Evolutionary conservation across 2,888 invertebrate species (phyloP).

Genomic region (Glyphotaelius pellucidus): DNA sequence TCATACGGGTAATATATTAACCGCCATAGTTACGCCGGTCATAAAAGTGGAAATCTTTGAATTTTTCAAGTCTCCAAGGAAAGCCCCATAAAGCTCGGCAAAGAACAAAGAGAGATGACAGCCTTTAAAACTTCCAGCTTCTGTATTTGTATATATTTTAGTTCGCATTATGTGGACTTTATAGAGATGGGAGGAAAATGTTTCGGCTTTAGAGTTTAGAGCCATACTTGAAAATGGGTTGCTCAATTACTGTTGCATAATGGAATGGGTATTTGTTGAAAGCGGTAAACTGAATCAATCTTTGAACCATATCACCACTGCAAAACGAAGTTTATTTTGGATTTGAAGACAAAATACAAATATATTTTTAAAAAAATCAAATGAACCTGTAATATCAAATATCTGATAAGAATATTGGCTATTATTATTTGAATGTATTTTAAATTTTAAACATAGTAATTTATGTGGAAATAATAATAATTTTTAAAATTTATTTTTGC

Average conservation of each 20-base stretch:
- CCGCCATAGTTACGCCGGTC: background rate
- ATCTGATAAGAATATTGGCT: no score
- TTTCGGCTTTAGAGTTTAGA: background rate
- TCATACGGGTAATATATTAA: constrained; percentile 26
- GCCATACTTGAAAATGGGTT: background rate
- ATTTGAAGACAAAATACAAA: no score
- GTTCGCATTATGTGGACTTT: background rate
- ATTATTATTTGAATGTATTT: no score
- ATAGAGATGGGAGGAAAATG: background rate
- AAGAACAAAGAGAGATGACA: constrained; percentile 11
- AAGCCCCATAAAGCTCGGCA: constrained; percentile 8
- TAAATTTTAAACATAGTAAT: no score
- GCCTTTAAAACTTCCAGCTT: constrained; percentile 21
- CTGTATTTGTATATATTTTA: constrained; percentile 10
- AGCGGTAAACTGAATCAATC: background rate
- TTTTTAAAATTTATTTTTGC: no score
- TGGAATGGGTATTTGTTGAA: background rate
- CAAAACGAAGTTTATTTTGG: no score
- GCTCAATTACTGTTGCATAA: background rate
- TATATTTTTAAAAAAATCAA: no score
- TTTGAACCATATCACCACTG: background rate
- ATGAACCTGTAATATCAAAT: no score
- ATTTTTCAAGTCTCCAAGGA: constrained; percentile 34
- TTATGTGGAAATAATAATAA: no score
- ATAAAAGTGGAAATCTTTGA: constrained; percentile 41